phyloP scores from a whole-genome alignment of 2,797 vertebrate genomes.

The Pseudochaenichthys georgianus region DNA sequence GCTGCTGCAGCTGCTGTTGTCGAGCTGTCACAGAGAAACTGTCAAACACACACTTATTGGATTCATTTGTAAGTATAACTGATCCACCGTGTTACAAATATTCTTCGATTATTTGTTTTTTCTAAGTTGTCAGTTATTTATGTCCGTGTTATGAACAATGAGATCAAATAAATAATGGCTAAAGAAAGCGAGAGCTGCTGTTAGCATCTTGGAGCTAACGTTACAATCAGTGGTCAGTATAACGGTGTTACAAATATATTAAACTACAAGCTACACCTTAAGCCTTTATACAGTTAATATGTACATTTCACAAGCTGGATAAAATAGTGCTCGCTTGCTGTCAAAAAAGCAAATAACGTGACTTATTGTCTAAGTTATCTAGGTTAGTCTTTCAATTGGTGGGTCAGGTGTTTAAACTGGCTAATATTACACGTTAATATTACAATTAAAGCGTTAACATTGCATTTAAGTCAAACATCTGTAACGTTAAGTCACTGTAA shows the following conservation, averaged over 20 bases:
- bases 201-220: constrained; percentile 71
- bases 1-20: constrained; percentile 51
- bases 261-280: neutral
- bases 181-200: constrained; percentile 33
- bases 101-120: neutral
- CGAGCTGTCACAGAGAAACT: constrained; percentile 72
- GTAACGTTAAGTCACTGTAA: neutral
- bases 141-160: neutral
- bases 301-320: too few relatives aligned
- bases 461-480: neutral
- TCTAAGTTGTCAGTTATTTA: neutral
- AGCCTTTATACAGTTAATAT: neutral
- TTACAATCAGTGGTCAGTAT: neutral
- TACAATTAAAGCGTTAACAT: too few relatives aligned
- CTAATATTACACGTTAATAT: too few relatives aligned
- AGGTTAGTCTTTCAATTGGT: neutral
- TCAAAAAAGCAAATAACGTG: neutral
- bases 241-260: constrained; percentile 1
- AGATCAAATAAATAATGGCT: neutral
- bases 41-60: constrained; percentile 30
- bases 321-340: neutral
- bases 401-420: neutral
- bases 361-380: neutral
- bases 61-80: constrained; percentile 51
- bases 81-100: accelerated